Evolutionary conservation across 2,888 invertebrate species (phyloP).

Genomic region (Hemicrepidius hirtus): DNA sequence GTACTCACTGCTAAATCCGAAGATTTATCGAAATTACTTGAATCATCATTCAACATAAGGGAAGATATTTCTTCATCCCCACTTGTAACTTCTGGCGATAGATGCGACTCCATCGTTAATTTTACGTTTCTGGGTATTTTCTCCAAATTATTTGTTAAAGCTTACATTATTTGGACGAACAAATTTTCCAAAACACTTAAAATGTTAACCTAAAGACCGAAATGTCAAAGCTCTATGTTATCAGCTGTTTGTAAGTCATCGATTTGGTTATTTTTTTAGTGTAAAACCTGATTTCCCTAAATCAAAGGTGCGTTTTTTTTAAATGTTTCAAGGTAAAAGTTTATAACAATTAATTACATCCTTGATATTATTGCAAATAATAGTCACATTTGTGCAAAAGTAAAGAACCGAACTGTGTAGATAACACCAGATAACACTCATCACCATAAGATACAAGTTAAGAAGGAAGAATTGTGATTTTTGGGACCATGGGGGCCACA

Average conservation of each 20-base stretch:
- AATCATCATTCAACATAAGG: conserved; percentile 58
- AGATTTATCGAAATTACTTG: conserved; percentile 46
- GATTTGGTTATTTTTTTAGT: not conserved
- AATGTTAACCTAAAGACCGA: conserved; percentile 17
- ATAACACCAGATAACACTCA: too few species aligned
- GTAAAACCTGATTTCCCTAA: not conserved
- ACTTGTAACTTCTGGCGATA: conserved; percentile 62
- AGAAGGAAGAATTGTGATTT: too few species aligned
- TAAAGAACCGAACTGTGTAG: too few species aligned
- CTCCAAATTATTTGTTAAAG: not conserved
- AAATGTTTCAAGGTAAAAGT: not conserved
- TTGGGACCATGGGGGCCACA: too few species aligned
- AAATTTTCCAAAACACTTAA: conserved; percentile 12
- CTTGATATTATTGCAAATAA: too few species aligned
- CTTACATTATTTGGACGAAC: not conserved
- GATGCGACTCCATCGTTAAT: conserved; percentile 62
- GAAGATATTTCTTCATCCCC: conserved; percentile 64
- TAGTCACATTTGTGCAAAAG: too few species aligned
- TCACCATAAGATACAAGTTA: too few species aligned
- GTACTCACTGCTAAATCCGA: conserved; percentile 53
- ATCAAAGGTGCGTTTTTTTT: too few species aligned
- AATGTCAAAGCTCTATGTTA: conserved; percentile 15
- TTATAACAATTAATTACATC: too few species aligned
- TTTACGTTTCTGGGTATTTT: not conserved
- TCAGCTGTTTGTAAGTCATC: conserved; percentile 23